phyloP scores from a whole-genome alignment of 1,140 invertebrate genomes.

The Platyura marginata region DNA sequence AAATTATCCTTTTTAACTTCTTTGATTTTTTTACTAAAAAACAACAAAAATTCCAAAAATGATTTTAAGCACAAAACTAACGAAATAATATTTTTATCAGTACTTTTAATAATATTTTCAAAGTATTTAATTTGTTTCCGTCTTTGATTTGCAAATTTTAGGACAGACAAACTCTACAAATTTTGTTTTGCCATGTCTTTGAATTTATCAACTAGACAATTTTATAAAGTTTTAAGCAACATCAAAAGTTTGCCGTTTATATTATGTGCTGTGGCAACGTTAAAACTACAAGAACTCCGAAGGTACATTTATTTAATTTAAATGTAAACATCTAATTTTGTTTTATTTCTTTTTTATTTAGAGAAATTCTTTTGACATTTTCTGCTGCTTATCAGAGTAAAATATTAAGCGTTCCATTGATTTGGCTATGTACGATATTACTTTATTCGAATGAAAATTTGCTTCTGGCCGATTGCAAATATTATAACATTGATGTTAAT shows the following conservation, averaged over 20 bases:
- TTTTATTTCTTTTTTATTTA: constrained; percentile 12
- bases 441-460: constrained; percentile 11
- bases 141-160: too few relatives aligned
- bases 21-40: neutral
- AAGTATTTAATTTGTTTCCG: too few relatives aligned
- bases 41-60: constrained; percentile 10
- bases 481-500: constrained; percentile 13
- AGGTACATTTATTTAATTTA: constrained; percentile 18
- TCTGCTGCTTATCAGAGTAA: constrained; percentile 32
- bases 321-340: neutral
- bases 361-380: constrained; percentile 29
- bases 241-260: constrained; percentile 27
- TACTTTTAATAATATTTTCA: too few relatives aligned
- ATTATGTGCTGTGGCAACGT: constrained; percentile 23
- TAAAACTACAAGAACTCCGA: constrained; percentile 28
- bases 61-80: too few relatives aligned
- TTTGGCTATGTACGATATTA: constrained; percentile 18
- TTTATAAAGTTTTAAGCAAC: constrained; percentile 22
- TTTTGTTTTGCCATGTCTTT: constrained; percentile 24
- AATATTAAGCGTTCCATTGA: constrained; percentile 26
- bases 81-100: too few relatives aligned
- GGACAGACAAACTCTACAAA: constrained; percentile 7
- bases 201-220: constrained; percentile 27
- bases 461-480: constrained; percentile 13
- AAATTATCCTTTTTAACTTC: neutral